A percentile compares a stretch with the other conserved stretches of the same genome.
These are phyloP conservation scores for Drosophila grimshawi DNA, from an alignment of 1,140 invertebrate genomes.

Conservation along the genomic window DNA sequence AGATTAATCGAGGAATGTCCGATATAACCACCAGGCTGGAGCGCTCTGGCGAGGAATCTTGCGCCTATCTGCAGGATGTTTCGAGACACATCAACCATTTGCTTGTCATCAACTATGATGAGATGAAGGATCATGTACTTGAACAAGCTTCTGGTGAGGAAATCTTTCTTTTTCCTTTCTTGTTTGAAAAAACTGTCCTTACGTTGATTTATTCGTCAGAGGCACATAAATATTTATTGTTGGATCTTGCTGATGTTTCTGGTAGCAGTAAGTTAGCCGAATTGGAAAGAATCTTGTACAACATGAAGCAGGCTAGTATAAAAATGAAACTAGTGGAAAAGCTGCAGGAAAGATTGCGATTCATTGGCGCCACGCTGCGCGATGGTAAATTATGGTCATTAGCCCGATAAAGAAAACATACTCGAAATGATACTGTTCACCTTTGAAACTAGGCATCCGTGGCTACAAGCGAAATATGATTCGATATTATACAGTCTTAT, in stretches of 20 bases:
- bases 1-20: not conserved
- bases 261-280: not conserved
- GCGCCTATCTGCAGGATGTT: not conserved
- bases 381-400: not conserved
- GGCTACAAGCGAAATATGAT: not conserved
- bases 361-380: not conserved
- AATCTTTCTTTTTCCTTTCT: not conserved
- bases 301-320: not conserved
- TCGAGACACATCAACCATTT: not conserved
- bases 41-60: not conserved
- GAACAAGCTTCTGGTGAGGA: not conserved
- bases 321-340: not conserved
- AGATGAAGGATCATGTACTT: not conserved
- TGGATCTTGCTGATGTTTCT: not conserved
- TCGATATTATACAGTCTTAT: not conserved
- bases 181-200: not conserved
- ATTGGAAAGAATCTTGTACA: slow-evolving; percentile 4
- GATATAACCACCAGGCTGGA: not conserved
- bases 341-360: not conserved
- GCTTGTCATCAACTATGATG: not conserved
- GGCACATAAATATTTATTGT: not conserved
- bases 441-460: not conserved
- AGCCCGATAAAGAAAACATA: not conserved
- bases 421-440: not conserved
- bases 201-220: not conserved